Percentiles rank a stretch among this genome's conserved stretches.
Conservation (phyloP, 2,113 vertebrate species). For the Pristiophorus japonicus region DNA sequence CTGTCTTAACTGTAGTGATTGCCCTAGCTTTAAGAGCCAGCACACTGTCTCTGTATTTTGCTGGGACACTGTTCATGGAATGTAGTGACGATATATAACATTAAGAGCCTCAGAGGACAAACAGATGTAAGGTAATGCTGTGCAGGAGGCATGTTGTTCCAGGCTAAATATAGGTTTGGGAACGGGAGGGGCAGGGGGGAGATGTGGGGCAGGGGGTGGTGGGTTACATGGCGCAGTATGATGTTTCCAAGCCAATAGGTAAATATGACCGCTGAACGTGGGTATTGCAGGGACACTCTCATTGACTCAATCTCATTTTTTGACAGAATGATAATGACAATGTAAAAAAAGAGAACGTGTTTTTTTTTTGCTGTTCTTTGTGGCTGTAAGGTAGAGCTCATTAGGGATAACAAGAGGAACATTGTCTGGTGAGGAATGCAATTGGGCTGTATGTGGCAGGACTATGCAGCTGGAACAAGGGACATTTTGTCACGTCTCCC, state of each 20-base stretch:
- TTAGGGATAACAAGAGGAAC: background rate
- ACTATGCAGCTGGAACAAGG: constrained; percentile 11
- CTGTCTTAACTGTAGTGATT: background rate
- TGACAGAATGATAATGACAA: background rate
- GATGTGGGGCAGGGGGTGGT: too few species aligned
- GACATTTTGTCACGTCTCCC: constrained; percentile 7
- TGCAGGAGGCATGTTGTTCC: background rate
- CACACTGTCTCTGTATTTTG: background rate
- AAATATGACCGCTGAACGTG: background rate
- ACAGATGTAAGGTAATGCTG: background rate
- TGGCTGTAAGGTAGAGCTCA: constrained; percentile 10
- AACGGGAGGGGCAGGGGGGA: background rate
- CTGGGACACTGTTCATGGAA: background rate
- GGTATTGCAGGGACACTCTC: background rate
- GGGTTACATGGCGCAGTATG: background rate
- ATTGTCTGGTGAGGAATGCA: constrained; percentile 1
- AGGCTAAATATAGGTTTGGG: constrained; percentile 14
- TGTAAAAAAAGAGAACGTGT: background rate
- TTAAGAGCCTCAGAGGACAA: background rate
- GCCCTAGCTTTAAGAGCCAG: background rate
- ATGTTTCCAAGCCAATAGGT: background rate
- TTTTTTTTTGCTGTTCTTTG: background rate
- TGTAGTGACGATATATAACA: background rate
- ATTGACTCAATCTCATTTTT: background rate
- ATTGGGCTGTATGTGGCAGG: background rate